A percentile compares a stretch with the other conserved stretches of the same genome.
Conservation (phyloP, 2,797 vertebrate species). For the Epinephelus awoara region DNA sequence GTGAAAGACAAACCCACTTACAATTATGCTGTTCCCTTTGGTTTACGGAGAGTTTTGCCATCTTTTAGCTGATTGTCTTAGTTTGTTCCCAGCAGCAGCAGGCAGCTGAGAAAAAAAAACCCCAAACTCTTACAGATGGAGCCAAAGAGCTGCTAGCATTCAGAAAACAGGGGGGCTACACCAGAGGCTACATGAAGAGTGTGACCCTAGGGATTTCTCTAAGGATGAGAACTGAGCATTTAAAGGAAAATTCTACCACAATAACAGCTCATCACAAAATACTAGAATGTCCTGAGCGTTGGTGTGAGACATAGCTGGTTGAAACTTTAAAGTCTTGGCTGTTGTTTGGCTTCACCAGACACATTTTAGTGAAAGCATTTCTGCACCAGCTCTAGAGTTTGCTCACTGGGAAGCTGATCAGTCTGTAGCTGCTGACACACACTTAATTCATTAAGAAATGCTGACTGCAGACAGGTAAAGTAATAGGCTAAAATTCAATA, state of each 20-base stretch:
- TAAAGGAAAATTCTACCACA: not conserved
- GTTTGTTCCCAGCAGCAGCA: not conserved
- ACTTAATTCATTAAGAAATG: not conserved
- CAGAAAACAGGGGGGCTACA: not conserved
- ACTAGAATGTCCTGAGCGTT: not conserved
- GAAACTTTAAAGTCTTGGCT: not conserved
- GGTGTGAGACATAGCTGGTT: not conserved
- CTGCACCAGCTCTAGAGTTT: not conserved
- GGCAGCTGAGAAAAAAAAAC: not conserved
- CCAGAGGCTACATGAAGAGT: not conserved
- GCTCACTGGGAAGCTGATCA: no score
- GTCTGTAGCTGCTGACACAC: not conserved
- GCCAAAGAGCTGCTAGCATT: conserved; percentile 3
- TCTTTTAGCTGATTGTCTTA: not conserved
- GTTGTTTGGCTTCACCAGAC: not conserved
- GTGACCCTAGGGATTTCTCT: not conserved
- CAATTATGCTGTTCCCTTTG: not conserved
- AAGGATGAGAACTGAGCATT: not conserved
- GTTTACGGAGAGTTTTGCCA: not conserved
- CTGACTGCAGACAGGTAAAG: not conserved
- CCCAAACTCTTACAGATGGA: not conserved
- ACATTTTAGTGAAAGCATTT: not conserved
- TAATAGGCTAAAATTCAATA: not conserved
- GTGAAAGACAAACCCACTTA: not conserved
- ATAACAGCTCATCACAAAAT: not conserved